phyloP scores from a whole-genome alignment of 2,113 vertebrate genomes.

The Calonectris borealis region DNA sequence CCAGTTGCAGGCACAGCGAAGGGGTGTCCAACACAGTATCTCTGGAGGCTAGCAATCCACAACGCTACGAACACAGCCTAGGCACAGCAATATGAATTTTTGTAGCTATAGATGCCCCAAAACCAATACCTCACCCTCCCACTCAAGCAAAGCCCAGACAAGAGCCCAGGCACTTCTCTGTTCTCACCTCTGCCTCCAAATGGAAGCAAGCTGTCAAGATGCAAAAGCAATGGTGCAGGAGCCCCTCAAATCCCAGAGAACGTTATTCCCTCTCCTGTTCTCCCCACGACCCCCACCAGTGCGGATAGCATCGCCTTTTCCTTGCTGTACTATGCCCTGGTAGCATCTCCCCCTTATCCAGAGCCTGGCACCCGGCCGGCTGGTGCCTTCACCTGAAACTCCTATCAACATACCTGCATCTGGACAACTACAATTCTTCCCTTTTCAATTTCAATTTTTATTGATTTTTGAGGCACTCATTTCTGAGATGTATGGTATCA shows the following conservation, averaged over 20 bases:
- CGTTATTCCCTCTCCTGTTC: not conserved
- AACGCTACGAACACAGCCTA: not conserved
- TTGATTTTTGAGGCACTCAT: slow-evolving; percentile 74
- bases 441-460: slow-evolving; percentile 75
- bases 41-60: not conserved
- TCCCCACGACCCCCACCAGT: fast-evolving
- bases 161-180: not conserved
- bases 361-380: not conserved
- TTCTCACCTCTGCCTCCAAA: not conserved
- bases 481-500: slow-evolving; percentile 71
- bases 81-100: not conserved
- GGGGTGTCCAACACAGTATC: not conserved
- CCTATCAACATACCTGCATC: not conserved
- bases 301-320: not conserved
- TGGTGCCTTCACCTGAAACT: not conserved
- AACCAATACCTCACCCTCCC: not conserved
- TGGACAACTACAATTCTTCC: slow-evolving; percentile 65
- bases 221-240: not conserved
- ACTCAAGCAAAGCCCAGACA: not conserved
- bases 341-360: not conserved
- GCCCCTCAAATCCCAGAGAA: not conserved
- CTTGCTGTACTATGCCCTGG: not conserved
- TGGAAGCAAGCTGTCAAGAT: not conserved
- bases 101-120: not conserved
- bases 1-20: fast-evolving